These are phyloP conservation scores for Platycheirus albimanus DNA, from an alignment of 2,888 invertebrate species.

Conservation along the genomic window DNA sequence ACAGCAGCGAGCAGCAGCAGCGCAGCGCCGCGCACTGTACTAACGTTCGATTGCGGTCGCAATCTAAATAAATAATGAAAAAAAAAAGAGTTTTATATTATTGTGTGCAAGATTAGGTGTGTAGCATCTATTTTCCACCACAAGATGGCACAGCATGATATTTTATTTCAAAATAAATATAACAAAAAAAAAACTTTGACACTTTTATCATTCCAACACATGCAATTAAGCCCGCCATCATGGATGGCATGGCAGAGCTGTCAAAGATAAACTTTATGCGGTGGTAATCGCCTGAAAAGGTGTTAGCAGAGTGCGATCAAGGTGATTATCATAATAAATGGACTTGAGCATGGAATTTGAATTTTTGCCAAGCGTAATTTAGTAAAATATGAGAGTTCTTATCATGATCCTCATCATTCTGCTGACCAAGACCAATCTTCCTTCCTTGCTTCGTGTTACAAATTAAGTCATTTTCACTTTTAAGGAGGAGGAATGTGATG, in stretches of 20 bases:
- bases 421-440: neutral
- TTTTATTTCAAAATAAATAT: slow-evolving; percentile 28
- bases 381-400: neutral
- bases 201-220: slow-evolving; percentile 58
- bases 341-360: slow-evolving; percentile 5
- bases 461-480: slow-evolving; percentile 32
- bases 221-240: slow-evolving; percentile 67
- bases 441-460: too few relatives aligned
- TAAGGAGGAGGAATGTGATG: neutral
- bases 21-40: too few relatives aligned
- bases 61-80: too few relatives aligned
- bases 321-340: slow-evolving; percentile 57
- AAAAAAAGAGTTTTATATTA: too few relatives aligned
- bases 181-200: slow-evolving; percentile 52
- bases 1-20: too few relatives aligned
- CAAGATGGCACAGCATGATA: slow-evolving; percentile 58
- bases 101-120: slow-evolving; percentile 15
- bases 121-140: slow-evolving; percentile 5
- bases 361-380: slow-evolving; percentile 13
- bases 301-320: slow-evolving; percentile 51
- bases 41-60: slow-evolving; percentile 7
- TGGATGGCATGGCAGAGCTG: slow-evolving; percentile 5
- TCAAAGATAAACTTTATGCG: slow-evolving; percentile 41
- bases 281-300: slow-evolving; percentile 46
- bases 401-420: neutral